Evolutionary conservation across 2,888 invertebrate genomes (phyloP).

Genomic region (Mesorhabditis spiculigera): DNA sequence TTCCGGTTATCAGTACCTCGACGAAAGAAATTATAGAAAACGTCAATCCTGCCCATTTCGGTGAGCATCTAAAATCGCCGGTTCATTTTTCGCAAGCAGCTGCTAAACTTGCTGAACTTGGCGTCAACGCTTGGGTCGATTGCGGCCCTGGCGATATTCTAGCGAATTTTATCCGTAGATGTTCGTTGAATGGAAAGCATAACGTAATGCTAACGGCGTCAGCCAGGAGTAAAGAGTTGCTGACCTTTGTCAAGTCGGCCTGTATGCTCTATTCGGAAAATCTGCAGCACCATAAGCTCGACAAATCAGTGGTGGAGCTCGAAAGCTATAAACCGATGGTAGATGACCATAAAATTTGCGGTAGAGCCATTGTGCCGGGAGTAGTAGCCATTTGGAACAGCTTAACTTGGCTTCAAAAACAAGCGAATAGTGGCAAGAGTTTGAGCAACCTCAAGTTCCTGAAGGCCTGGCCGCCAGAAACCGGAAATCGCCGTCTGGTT

Average conservation of each 20-base stretch:
- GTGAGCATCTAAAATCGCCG: slow-evolving; percentile 33
- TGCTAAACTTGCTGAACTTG: slow-evolving; percentile 10
- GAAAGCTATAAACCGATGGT: background rate
- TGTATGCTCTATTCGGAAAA: background rate
- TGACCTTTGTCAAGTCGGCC: background rate
- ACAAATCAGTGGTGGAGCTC: background rate
- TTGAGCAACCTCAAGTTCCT: background rate
- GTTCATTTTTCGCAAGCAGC: slow-evolving; percentile 21
- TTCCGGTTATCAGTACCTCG: slow-evolving; percentile 38
- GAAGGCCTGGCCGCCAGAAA: slow-evolving; percentile 2
- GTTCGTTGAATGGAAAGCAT: slow-evolving; percentile 10
- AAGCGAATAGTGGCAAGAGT: background rate
- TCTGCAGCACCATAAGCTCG: background rate
- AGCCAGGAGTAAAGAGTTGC: background rate
- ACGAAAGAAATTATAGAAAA: slow-evolving; percentile 29
- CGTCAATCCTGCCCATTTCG: slow-evolving; percentile 31
- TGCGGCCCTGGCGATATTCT: slow-evolving; percentile 36
- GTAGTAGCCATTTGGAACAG: background rate
- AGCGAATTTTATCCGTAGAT: slow-evolving; percentile 23
- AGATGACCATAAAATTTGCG: background rate
- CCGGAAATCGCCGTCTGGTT: background rate
- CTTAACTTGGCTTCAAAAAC: background rate
- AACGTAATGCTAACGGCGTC: background rate
- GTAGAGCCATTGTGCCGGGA: background rate
- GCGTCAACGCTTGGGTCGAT: slow-evolving; percentile 40